Evolutionary conservation across 23 tunicate species (phyloP).

Genomic region (Phallusia fumigata): DNA sequence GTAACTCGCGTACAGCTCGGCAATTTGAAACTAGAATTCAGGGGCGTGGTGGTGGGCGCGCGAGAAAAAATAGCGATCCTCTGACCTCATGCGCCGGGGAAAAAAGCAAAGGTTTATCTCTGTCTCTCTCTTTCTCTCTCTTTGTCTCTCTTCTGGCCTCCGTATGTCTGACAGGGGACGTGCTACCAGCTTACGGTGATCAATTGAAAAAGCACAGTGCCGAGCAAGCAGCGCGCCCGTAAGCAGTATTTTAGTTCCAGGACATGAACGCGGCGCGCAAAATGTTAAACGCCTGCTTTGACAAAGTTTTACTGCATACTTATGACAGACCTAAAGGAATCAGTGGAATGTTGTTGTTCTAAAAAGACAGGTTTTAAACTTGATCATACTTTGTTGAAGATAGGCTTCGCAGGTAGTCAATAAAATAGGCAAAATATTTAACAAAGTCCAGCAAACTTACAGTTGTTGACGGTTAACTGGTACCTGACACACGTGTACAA

Average conservation of each 20-base stretch:
- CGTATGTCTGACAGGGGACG: slow-evolving; percentile 15
- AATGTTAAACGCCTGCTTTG: too few relatives aligned
- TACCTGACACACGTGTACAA: too few relatives aligned
- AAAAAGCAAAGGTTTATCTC: slow-evolving; percentile 1
- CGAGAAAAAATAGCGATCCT: slow-evolving; percentile 9
- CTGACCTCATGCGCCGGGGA: slow-evolving; percentile 5
- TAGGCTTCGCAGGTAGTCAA: too few relatives aligned
- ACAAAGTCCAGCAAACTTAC: too few relatives aligned
- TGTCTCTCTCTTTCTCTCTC: slow-evolving; percentile 1
- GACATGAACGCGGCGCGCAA: not conserved
- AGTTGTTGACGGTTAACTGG: too few relatives aligned
- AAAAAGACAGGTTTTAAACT: too few relatives aligned
- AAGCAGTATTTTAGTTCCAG: not conserved
- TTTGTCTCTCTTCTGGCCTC: not conserved
- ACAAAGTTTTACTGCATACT: too few relatives aligned
- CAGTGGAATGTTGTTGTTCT: too few relatives aligned
- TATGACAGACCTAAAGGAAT: too few relatives aligned
- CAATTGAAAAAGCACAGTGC: slow-evolving; percentile 2
- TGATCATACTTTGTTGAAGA: too few relatives aligned
- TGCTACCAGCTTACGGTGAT: slow-evolving; percentile 14
- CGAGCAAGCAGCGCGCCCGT: not conserved
- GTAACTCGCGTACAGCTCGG: not conserved
- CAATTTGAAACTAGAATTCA: slow-evolving; percentile 11
- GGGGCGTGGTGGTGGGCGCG: slow-evolving; percentile 15
- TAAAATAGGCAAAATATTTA: too few relatives aligned